Evolutionary conservation across 2,113 vertebrate species (phyloP), one percentile per base, ranked within the genome.

Genomic region (Benitochromis conjunctus): DNA sequence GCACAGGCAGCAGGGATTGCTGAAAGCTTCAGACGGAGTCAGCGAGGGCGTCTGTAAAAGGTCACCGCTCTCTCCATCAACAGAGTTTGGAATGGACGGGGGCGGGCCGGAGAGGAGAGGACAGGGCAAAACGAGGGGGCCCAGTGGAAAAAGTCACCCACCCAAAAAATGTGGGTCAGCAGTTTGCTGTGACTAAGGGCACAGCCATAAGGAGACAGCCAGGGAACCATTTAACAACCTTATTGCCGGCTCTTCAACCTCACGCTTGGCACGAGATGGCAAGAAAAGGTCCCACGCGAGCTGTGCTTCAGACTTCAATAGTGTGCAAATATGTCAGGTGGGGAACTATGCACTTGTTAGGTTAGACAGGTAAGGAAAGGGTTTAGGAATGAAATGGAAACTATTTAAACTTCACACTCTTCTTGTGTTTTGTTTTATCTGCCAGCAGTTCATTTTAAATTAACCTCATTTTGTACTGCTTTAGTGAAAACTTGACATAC

Each of bases 81-180:
- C 53, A 5, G 48, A 64, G 82, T 57, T 83, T 43, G 41, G 56
- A 24, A 29, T 13, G 55, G 81, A 85, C 3, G 24, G 3, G 48
- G 78, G 54, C 26, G 55, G 85, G 86, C 71, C 60, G 3, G 71
- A 80, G 48, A 60, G 51, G 58, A 74, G 79, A 66, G 81, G 80
- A 60, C 7, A 18, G 46, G 54, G 36, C 5, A 26, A 69, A 62
- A 53, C 29, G 16, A 69, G 77, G 26, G 76, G 71, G 48, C 55
- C 48, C 7, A 7, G 87, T 43, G 81, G 86, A 64, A 81, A 74
- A 86, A 1, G 56, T 10, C n/a, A n/a, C 56, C 62, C 36, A 21
- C 26, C 53, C 21, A 29, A 85, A 85, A 80, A 36, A 12, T 5
- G 12, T 58, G 88, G 91, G 86, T 93, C 92, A 91, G 85, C 93